Evolutionary conservation across 2,113 vertebrate species (phyloP).

Genomic region (Parotia lawesii): DNA sequence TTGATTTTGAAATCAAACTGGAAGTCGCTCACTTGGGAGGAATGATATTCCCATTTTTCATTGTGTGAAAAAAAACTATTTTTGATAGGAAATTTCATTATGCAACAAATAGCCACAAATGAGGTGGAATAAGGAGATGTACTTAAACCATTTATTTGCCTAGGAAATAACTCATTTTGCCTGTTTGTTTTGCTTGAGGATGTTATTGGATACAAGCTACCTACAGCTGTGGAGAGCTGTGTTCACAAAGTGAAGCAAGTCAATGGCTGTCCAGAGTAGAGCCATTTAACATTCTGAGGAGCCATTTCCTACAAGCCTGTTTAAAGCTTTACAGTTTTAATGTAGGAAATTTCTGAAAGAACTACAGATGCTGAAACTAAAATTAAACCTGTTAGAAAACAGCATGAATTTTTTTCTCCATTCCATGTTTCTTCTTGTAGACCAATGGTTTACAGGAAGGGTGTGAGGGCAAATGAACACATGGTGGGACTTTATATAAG

Average conservation of each 20-base stretch:
- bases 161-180: conserved; percentile 1
- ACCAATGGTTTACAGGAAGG: background rate
- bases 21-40: background rate
- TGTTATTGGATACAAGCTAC: background rate
- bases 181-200: background rate
- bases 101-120: background rate
- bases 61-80: background rate
- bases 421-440: background rate
- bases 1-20: background rate
- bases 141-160: background rate
- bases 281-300: background rate
- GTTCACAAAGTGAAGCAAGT: background rate
- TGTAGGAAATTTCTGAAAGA: background rate
- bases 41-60: background rate
- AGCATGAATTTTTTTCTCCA: background rate
- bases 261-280: background rate
- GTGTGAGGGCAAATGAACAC: conserved; percentile 10
- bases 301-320: background rate
- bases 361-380: background rate
- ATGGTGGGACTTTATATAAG: background rate
- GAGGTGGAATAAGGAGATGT: background rate
- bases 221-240: background rate
- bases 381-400: background rate
- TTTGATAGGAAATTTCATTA: background rate
- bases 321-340: background rate